Conservation (phyloP, 1,140 invertebrate species). For the Magallana gigas region DNA sequence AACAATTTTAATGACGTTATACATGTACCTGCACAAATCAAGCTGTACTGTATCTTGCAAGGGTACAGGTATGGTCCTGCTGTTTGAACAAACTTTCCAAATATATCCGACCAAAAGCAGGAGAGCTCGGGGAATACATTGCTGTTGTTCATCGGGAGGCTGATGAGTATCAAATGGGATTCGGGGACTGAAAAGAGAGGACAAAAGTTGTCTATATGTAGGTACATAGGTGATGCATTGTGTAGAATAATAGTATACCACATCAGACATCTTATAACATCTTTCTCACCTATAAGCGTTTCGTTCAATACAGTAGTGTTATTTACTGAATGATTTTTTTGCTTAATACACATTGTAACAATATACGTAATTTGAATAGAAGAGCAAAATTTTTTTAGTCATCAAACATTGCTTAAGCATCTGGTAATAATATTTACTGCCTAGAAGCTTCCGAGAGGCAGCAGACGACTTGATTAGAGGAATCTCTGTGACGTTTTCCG, state of each 20-base stretch:
- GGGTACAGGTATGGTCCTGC: constrained; percentile 92
- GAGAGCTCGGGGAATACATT: constrained; percentile 31
- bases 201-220: too few species aligned
- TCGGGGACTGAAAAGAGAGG: background rate
- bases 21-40: constrained; percentile 88
- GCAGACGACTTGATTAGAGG: background rate
- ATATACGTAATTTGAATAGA: too few species aligned
- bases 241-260: too few species aligned
- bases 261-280: too few species aligned
- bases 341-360: too few species aligned
- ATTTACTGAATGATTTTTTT: too few species aligned
- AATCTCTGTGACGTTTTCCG: background rate
- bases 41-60: constrained; percentile 97
- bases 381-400: too few species aligned
- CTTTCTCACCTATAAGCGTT: too few species aligned
- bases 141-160: background rate
- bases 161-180: constrained; percentile 25
- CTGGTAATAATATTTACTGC: background rate
- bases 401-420: too few species aligned
- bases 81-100: constrained; percentile 66
- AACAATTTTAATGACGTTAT: too few species aligned
- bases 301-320: too few species aligned
- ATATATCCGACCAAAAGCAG: constrained; percentile 63
- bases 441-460: background rate
- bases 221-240: too few species aligned